Conservation (phyloP, 2,797 vertebrate species). For the Distichodus sexfasciatus region DNA sequence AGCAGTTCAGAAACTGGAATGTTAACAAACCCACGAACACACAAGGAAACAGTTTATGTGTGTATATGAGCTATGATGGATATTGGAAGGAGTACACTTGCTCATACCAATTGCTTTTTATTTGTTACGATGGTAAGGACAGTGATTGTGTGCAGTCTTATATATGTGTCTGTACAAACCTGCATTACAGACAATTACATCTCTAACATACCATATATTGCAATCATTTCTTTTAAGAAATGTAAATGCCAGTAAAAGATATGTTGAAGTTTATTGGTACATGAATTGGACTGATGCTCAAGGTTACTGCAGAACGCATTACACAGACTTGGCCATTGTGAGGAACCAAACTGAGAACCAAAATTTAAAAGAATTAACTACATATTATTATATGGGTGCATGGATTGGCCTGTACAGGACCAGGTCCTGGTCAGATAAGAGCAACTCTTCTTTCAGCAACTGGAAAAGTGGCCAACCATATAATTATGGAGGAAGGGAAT, state of each 20-base stretch:
- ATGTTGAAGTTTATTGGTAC: background rate
- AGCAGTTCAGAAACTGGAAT: slow-evolving; percentile 19
- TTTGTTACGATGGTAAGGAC: slow-evolving; percentile 42
- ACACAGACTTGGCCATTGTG: slow-evolving; percentile 21
- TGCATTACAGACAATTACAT: too few species aligned
- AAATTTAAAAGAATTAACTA: background rate
- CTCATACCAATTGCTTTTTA: fast-evolving
- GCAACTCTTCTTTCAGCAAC: slow-evolving; percentile 31
- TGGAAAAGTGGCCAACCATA: fast-evolving
- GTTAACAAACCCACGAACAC: background rate
- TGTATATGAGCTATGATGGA: background rate
- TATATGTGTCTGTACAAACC: too few species aligned
- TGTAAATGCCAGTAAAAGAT: background rate
- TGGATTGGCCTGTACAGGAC: slow-evolving; percentile 37
- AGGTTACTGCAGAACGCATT: slow-evolving; percentile 34
- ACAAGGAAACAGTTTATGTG: background rate
- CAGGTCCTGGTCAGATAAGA: slow-evolving; percentile 41
- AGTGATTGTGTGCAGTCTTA: background rate
- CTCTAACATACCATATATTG: too few species aligned
- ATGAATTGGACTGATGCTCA: slow-evolving; percentile 24
- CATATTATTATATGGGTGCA: fast-evolving
- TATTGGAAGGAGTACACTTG: background rate
- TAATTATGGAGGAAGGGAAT: fast-evolving
- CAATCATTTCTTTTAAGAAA: background rate
- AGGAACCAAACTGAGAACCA: slow-evolving; percentile 13